A percentile compares a stretch with the other conserved stretches of the same genome.
Evolutionary conservation across 1,140 invertebrate species (phyloP).

Genomic region (Coelopa frigida): DNA sequence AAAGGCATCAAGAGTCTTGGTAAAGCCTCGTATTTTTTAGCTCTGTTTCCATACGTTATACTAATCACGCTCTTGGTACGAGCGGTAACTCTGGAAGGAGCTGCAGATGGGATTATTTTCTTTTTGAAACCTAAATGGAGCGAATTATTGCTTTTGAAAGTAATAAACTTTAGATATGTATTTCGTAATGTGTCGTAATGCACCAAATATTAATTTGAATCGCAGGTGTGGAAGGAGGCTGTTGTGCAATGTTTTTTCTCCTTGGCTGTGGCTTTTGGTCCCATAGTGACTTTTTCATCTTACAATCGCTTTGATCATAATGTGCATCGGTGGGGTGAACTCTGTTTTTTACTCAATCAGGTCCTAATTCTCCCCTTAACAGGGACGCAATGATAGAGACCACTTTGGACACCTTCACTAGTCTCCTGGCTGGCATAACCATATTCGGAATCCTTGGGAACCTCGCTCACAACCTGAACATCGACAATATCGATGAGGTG

Average conservation of each 20-base stretch:
- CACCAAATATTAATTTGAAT: not conserved
- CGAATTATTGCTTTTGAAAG: conserved; percentile 49
- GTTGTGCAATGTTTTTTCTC: conserved; percentile 71
- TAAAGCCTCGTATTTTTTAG: conserved; percentile 70
- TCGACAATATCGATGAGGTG: conserved; percentile 47
- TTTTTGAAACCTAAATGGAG: conserved; percentile 56
- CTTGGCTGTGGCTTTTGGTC: conserved; percentile 64
- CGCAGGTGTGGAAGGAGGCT: conserved; percentile 65
- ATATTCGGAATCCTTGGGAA: conserved; percentile 69
- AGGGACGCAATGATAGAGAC: conserved; percentile 60
- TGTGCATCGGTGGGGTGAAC: conserved; percentile 68
- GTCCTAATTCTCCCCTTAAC: conserved; percentile 30
- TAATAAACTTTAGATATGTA: too few relatives aligned
- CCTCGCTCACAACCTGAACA: conserved; percentile 50
- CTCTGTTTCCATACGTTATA: conserved; percentile 73
- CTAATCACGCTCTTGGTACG: conserved; percentile 64
- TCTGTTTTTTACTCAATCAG: not conserved
- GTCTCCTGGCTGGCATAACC: conserved; percentile 64
- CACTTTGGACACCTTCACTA: conserved; percentile 60
- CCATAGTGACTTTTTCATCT: conserved; percentile 67
- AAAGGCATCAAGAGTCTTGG: conserved; percentile 67
- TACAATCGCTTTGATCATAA: conserved; percentile 75
- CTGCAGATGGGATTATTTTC: conserved; percentile 60
- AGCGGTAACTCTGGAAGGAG: conserved; percentile 63
- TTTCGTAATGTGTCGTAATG: not conserved